Percentiles rank a stretch among this genome's conserved stretches.
Evolutionary conservation across 1,140 invertebrate species (phyloP).

Genomic region (Drosophila watanabei): DNA sequence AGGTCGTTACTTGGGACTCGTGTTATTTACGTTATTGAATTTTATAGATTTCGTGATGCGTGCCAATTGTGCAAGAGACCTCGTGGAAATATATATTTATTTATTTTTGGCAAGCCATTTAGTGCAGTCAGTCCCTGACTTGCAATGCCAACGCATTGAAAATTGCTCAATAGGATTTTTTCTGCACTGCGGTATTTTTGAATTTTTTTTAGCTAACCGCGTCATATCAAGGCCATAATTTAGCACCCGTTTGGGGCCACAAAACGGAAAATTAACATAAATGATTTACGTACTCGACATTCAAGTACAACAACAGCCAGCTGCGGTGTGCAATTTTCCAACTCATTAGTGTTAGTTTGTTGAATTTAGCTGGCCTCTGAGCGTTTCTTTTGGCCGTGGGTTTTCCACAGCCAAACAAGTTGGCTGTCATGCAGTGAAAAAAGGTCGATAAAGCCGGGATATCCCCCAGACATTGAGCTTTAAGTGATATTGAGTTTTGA

Average conservation of each 20-base stretch:
- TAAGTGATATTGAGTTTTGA: slow-evolving; percentile 10
- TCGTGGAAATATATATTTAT: slow-evolving; percentile 38
- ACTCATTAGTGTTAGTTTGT: slow-evolving; percentile 66
- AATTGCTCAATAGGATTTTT: slow-evolving; percentile 64
- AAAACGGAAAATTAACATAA: slow-evolving; percentile 59
- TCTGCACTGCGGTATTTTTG: slow-evolving; percentile 24
- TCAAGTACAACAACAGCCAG: slow-evolving; percentile 43
- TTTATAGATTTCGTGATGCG: slow-evolving; percentile 58
- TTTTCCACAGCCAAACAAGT: slow-evolving; percentile 42
- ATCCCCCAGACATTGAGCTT: slow-evolving; percentile 8
- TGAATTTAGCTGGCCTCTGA: slow-evolving; percentile 33
- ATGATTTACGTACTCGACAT: slow-evolving; percentile 73
- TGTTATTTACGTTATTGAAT: slow-evolving; percentile 47
- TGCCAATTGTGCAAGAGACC: slow-evolving; percentile 57
- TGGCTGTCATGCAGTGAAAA: slow-evolving; percentile 29
- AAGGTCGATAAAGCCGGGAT: slow-evolving; percentile 24
- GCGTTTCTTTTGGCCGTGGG: slow-evolving; percentile 18
- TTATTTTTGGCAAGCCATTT: slow-evolving; percentile 62
- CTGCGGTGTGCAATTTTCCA: slow-evolving; percentile 68
- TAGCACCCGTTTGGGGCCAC: slow-evolving; percentile 56
- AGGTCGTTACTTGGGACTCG: slow-evolving; percentile 52
- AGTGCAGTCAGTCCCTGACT: slow-evolving; percentile 74
- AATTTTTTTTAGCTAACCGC: slow-evolving; percentile 22
- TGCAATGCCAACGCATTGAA: slow-evolving; percentile 61
- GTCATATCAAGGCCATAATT: slow-evolving; percentile 64